phyloP scores from a whole-genome alignment of 2,797 vertebrate species.

The Schizopygopsis pylzovi region DNA sequence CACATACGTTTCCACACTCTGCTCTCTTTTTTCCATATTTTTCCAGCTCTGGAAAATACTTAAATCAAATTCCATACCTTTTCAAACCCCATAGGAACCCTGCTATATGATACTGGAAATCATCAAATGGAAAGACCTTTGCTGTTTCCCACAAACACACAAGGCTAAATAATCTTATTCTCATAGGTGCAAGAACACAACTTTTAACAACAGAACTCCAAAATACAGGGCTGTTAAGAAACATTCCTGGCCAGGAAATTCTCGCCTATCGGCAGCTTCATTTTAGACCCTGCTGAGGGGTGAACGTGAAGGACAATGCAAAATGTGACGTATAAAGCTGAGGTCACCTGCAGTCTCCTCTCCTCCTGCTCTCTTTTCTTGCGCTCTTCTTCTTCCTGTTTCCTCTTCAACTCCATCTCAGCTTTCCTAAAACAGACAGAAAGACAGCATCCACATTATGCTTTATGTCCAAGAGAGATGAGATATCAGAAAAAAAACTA shows the following conservation, averaged over 20 bases:
- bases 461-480: background rate
- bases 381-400: slow-evolving; percentile 92
- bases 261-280: background rate
- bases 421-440: slow-evolving; percentile 81
- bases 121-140: background rate
- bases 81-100: too few relatives aligned
- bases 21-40: too few relatives aligned
- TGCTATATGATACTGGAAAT: background rate
- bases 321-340: background rate
- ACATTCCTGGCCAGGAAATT: background rate
- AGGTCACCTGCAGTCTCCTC: slow-evolving; percentile 85
- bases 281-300: background rate
- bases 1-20: too few relatives aligned
- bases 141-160: background rate
- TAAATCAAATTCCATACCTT: too few relatives aligned
- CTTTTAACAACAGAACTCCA: background rate
- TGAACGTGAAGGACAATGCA: background rate
- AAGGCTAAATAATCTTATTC: background rate
- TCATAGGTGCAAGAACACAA: background rate
- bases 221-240: background rate
- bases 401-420: slow-evolving; percentile 95
- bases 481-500: background rate
- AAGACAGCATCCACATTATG: background rate
- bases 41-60: too few relatives aligned
- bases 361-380: slow-evolving; percentile 94